Conservation (phyloP, 2,888 invertebrate genomes). For the Incurvaria masculella region DNA sequence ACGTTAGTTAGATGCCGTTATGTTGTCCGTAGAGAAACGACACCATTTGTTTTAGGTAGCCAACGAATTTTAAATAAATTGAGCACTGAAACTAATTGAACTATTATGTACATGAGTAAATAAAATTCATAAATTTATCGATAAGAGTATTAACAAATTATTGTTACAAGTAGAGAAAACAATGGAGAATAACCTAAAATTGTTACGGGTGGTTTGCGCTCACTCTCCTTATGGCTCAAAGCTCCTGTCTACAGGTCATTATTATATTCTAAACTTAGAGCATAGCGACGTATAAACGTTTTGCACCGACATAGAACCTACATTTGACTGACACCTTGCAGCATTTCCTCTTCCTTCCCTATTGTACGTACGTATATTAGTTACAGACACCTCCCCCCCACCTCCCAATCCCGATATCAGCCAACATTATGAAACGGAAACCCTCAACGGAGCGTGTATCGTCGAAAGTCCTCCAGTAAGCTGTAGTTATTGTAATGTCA, state of each 20-base stretch:
- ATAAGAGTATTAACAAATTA: slow-evolving; percentile 34
- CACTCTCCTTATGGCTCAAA: slow-evolving; percentile 9
- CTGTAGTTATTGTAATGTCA: no score
- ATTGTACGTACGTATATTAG: no score
- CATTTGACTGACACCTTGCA: not conserved
- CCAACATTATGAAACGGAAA: no score
- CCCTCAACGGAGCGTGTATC: no score
- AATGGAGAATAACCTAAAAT: slow-evolving; percentile 27
- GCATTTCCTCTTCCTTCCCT: not conserved
- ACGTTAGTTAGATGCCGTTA: slow-evolving; percentile 23
- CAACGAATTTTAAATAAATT: slow-evolving; percentile 50
- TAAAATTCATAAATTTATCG: slow-evolving; percentile 25
- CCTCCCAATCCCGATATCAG: no score
- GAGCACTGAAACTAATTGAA: slow-evolving; percentile 50
- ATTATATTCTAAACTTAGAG: slow-evolving; percentile 46
- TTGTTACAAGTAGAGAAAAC: slow-evolving; percentile 46
- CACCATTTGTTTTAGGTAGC: slow-evolving; percentile 47
- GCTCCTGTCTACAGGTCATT: not conserved
- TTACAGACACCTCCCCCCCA: no score
- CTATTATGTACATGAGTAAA: slow-evolving; percentile 28
- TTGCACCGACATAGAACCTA: slow-evolving; percentile 28
- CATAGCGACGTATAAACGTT: slow-evolving; percentile 47
- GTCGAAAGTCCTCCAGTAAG: no score
- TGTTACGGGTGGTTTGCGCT: slow-evolving; percentile 24
- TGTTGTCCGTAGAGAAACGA: slow-evolving; percentile 32